phyloP scores from a whole-genome alignment of 2,888 invertebrate genomes.

The Hemithea aestivaria region DNA sequence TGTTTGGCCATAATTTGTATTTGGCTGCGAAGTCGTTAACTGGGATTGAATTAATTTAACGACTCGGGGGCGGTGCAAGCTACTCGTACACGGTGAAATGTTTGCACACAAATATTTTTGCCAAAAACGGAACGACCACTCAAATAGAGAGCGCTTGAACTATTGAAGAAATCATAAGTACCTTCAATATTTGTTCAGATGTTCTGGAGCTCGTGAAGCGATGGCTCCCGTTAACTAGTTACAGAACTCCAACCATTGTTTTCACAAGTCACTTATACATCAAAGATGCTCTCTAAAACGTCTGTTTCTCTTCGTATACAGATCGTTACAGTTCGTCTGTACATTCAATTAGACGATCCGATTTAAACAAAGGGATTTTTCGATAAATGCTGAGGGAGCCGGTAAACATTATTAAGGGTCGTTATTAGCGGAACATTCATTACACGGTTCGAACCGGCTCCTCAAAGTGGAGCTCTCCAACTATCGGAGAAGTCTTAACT shows the following conservation, averaged over 20 bases:
- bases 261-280: conserved; percentile 29
- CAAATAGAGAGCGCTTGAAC: conserved; percentile 34
- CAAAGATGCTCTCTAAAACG: conserved; percentile 24
- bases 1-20: conserved; percentile 32
- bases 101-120: conserved; percentile 27
- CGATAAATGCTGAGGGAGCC: conserved; percentile 4
- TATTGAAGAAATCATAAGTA: conserved; percentile 39
- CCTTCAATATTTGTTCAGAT: conserved; percentile 40
- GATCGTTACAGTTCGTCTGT: conserved; percentile 19
- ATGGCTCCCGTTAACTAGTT: conserved; percentile 36
- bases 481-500: conserved; percentile 41
- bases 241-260: conserved; percentile 29
- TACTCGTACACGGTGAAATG: conserved; percentile 11
- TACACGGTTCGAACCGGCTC: conserved; percentile 31
- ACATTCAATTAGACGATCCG: conserved; percentile 13
- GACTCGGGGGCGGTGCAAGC: conserved; percentile 19
- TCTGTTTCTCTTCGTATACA: conserved; percentile 15
- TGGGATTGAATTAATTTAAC: conserved; percentile 33
- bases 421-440: conserved; percentile 27
- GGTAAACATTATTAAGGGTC: conserved; percentile 9
- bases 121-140: conserved; percentile 25
- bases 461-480: conserved; percentile 33
- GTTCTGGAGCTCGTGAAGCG: conserved; percentile 35
- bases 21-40: conserved; percentile 31
- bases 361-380: conserved; percentile 16